Conservation (phyloP, 2,113 vertebrate genomes). For the Myiagra hebetior region DNA sequence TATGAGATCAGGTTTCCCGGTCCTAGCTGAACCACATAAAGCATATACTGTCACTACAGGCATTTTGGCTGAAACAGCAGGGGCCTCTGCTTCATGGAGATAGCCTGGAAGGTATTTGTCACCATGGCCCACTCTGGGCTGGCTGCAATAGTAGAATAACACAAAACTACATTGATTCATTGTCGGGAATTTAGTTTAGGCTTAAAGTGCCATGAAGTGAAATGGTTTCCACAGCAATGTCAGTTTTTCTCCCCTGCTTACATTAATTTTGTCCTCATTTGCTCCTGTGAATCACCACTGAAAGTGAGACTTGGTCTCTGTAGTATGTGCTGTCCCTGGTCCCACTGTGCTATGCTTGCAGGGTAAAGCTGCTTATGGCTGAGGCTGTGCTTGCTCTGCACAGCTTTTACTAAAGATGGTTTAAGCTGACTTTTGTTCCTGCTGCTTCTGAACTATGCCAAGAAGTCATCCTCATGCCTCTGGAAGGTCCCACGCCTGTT, state of each 20-base stretch:
- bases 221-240: conserved; percentile 38
- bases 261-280: conserved; percentile 50
- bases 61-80: background rate
- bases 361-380: background rate
- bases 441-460: background rate
- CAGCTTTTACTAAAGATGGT: background rate
- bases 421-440: background rate
- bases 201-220: conserved; percentile 17
- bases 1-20: conserved; percentile 24
- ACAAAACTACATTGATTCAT: conserved; percentile 25
- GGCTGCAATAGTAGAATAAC: background rate
- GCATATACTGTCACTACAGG: background rate
- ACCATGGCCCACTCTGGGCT: background rate
- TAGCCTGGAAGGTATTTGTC: background rate
- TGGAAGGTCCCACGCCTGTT: background rate
- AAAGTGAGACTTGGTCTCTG: conserved; percentile 6
- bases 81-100: conserved; percentile 20
- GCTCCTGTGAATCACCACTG: conserved; percentile 28
- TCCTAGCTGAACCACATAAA: conserved; percentile 3
- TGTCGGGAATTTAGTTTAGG: conserved; percentile 1
- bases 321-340: background rate
- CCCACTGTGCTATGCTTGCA: background rate
- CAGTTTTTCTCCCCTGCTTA: background rate
- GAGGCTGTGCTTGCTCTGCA: background rate
- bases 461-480: background rate